Percentiles rank a stretch among this genome's conserved stretches.
Conservation (phyloP, 1,140 invertebrate genomes). For the Aradophagus sp. region DNA sequence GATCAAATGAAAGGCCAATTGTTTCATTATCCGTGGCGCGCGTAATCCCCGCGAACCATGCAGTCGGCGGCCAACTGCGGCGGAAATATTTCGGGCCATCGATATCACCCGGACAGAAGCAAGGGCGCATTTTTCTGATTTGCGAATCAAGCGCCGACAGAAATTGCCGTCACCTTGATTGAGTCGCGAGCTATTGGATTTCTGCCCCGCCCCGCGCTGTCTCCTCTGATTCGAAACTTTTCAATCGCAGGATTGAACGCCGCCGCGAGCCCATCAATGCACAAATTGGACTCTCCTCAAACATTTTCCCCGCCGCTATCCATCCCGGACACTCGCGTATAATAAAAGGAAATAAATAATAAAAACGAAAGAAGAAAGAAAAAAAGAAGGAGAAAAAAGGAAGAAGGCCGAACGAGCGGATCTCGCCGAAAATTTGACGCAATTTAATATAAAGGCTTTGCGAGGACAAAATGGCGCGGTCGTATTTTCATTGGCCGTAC, state of each 20-base stretch:
- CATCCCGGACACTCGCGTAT: conserved; percentile 21
- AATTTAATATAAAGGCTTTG: conserved; percentile 19
- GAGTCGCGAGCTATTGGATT: conserved; percentile 49
- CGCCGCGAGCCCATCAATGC: conserved; percentile 69
- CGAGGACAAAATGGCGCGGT: conserved; percentile 5
- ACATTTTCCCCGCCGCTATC: conserved; percentile 50
- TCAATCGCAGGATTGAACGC: conserved; percentile 71
- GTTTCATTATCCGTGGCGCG: no score
- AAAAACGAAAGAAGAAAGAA: conserved; percentile 6
- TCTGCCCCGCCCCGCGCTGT: not conserved
- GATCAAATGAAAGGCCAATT: no score
- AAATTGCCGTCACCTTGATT: conserved; percentile 55
- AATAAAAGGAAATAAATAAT: conserved; percentile 31
- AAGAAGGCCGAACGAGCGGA: conserved; percentile 1
- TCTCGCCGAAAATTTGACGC: conserved; percentile 27
- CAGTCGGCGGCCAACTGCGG: no score
- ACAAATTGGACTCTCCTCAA: conserved; percentile 69
- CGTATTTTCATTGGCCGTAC: conserved; percentile 8
- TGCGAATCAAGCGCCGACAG: conserved; percentile 38
- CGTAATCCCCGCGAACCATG: no score
- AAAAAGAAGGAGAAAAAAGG: not conserved
- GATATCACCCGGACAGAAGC: no score
- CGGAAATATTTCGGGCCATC: no score
- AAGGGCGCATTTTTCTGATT: conserved; percentile 26
- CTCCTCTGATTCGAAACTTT: conserved; percentile 68